Conservation (phyloP, 2,113 vertebrate species). For the Rhinoderma darwinii region DNA sequence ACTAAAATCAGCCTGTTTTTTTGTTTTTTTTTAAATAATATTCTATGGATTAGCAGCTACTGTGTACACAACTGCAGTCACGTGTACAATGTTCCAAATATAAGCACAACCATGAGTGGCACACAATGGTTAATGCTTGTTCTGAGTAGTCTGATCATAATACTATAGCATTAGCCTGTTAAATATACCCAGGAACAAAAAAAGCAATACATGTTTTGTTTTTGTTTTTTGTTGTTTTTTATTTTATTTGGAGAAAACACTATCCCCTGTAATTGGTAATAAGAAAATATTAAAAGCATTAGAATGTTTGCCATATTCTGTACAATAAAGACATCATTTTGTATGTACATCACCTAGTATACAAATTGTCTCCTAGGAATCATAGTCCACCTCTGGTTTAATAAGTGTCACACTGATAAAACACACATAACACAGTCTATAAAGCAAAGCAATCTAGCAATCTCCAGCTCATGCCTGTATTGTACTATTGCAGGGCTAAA, state of each 20-base stretch:
- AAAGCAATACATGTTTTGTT: no score
- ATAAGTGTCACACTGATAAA: neutral
- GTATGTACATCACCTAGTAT: no score
- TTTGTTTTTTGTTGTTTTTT: no score
- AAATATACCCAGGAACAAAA: no score
- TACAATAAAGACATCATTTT: no score
- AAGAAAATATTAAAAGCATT: no score
- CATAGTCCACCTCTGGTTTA: neutral
- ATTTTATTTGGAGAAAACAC: no score
- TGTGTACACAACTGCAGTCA: neutral
- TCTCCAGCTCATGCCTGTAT: neutral
- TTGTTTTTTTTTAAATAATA: neutral
- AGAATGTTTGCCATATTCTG: no score
- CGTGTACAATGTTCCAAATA: neutral
- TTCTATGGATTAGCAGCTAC: neutral
- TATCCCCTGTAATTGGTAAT: no score
- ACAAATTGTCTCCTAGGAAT: neutral
- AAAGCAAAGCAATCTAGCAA: neutral
- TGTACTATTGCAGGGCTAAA: neutral
- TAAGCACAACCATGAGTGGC: no score
- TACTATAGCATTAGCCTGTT: neutral
- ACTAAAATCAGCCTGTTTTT: neutral
- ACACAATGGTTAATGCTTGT: no score
- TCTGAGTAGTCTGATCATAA: neutral
- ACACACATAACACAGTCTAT: neutral